A percentile compares a stretch with the other conserved stretches of the same genome.
Conservation (phyloP, 2,113 vertebrate species). For the Solea senegalensis region DNA sequence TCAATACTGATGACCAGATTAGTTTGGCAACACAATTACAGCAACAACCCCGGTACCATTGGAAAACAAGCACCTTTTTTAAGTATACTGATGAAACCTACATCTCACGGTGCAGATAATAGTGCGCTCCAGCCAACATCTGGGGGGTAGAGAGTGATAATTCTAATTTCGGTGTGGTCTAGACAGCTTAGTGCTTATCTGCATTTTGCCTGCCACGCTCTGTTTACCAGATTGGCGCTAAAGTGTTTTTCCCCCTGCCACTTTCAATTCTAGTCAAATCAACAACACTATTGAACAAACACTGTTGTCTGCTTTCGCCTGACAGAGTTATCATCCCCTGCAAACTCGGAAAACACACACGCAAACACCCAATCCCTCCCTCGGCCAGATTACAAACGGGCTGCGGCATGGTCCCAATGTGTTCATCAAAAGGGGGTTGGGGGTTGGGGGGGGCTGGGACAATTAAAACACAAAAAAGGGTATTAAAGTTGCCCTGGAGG, state of each 20-base stretch:
- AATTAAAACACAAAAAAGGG: slow-evolving; percentile 84
- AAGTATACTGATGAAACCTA: slow-evolving; percentile 47
- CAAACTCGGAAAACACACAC: slow-evolving; percentile 47
- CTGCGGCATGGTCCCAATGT: slow-evolving; percentile 77
- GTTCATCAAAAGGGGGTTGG: slow-evolving; percentile 73
- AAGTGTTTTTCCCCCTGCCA: slow-evolving; percentile 58
- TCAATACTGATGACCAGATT: slow-evolving; percentile 71
- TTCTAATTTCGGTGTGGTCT: slow-evolving; percentile 58
- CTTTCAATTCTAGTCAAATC: slow-evolving; percentile 70
- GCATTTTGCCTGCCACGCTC: slow-evolving; percentile 61
- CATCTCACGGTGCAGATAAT: slow-evolving; percentile 46
- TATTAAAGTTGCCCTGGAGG: slow-evolving; percentile 80
- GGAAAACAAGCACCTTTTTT: slow-evolving; percentile 51
- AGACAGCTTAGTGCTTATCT: slow-evolving; percentile 69
- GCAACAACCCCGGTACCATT: slow-evolving; percentile 11
- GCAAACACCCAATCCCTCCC: slow-evolving; percentile 10
- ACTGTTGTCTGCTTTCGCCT: slow-evolving; percentile 55
- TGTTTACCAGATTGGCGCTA: slow-evolving; percentile 65
- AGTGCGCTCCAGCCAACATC: slow-evolving; percentile 35
- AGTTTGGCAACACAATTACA: slow-evolving; percentile 40
- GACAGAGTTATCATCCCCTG: slow-evolving; percentile 63
- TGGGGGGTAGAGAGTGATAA: slow-evolving; percentile 34
- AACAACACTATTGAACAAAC: slow-evolving; percentile 69
- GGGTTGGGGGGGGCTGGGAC: slow-evolving; percentile 43
- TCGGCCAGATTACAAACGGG: slow-evolving; percentile 68